A percentile compares a stretch with the other conserved stretches of the same genome.
phyloP scores from a whole-genome alignment of 2,888 invertebrate genomes.

The Andrena minutula region DNA sequence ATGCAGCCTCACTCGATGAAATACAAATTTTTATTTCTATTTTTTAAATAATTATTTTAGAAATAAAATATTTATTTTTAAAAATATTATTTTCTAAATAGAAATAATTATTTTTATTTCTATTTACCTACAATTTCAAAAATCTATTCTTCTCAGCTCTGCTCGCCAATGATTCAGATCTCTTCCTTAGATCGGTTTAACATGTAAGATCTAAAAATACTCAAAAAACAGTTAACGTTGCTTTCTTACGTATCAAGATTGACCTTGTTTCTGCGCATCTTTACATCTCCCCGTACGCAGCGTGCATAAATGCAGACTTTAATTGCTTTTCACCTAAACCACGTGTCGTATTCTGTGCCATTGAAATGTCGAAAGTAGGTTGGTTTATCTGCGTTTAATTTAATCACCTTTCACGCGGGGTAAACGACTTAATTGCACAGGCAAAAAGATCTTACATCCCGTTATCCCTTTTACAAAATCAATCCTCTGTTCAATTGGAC shows the following conservation, averaged over 20 bases:
- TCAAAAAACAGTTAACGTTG: not conserved
- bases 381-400: slow-evolving; percentile 37
- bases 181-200: too few species aligned
- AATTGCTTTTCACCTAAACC: slow-evolving; percentile 53
- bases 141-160: too few species aligned
- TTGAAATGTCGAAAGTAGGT: slow-evolving; percentile 54
- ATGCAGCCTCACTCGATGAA: too few species aligned
- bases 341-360: slow-evolving; percentile 12
- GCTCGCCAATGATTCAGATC: too few species aligned
- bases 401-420: slow-evolving; percentile 34
- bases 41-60: too few species aligned
- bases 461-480: too few species aligned
- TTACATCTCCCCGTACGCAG: not conserved
- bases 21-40: too few species aligned
- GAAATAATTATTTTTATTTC: too few species aligned
- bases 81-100: too few species aligned
- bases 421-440: not conserved
- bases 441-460: not conserved
- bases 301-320: slow-evolving; percentile 15
- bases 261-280: slow-evolving; percentile 20
- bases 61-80: too few species aligned
- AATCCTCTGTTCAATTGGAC: too few species aligned
- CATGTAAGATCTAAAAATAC: not conserved
- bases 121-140: too few species aligned
- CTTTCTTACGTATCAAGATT: not conserved